Evolutionary conservation across 2,888 invertebrate species (phyloP).

Genomic region (Sesamia inferens): DNA sequence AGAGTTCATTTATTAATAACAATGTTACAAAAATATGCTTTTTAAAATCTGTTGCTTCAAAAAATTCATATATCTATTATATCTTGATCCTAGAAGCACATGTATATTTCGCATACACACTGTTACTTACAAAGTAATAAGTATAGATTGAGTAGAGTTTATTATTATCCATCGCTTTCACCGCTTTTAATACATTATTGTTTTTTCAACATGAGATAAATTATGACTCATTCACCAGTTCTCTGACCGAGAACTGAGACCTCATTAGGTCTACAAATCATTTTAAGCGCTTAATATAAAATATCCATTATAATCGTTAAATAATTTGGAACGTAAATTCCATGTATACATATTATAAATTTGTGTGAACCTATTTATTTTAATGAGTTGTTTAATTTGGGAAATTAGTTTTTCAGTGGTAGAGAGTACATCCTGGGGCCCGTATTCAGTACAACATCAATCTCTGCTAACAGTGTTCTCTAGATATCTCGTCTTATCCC

Average conservation of each 20-base stretch:
- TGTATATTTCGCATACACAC: neutral
- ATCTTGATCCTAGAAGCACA: neutral
- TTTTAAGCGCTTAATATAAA: constrained; percentile 16
- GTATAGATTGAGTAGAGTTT: constrained; percentile 19
- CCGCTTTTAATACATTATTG: neutral
- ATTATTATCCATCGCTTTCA: neutral
- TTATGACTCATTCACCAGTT: constrained; percentile 17
- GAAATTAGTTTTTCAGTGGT: neutral
- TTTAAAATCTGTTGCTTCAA: neutral
- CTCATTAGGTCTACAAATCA: constrained; percentile 1
- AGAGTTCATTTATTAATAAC: constrained; percentile 19
- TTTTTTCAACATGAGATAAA: constrained; percentile 4
- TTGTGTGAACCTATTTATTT: neutral
- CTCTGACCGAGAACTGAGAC: neutral
- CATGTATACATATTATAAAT: neutral
- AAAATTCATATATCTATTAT: neutral
- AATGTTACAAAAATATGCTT: constrained; percentile 16
- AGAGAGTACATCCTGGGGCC: neutral
- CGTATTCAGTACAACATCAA: neutral
- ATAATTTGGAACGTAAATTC: neutral
- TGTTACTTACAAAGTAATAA: constrained; percentile 18
- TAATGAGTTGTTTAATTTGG: neutral
- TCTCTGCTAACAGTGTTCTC: neutral
- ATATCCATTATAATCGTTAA: constrained; percentile 12
- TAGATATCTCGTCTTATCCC: no score